These are phyloP conservation scores for Oreochromis tanganicae DNA, from an alignment of 2,113 vertebrate genomes.

Conservation along the genomic window DNA sequence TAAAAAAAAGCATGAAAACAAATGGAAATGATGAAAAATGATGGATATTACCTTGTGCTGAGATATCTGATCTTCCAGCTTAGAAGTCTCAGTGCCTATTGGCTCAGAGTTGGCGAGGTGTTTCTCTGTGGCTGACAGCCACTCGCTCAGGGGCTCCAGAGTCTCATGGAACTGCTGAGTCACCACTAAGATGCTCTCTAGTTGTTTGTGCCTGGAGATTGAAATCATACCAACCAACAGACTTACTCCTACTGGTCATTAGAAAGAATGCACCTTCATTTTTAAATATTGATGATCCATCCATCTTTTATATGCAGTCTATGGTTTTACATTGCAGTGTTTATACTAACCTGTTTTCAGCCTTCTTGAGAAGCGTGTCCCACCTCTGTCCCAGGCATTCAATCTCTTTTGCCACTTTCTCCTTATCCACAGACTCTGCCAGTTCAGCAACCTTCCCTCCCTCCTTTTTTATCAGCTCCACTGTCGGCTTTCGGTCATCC, in stretches of 20 bases:
- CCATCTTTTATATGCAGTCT: not conserved
- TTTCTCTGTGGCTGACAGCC: slow-evolving; percentile 85
- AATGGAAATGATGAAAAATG: not conserved
- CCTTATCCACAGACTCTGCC: slow-evolving; percentile 85
- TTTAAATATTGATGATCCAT: not conserved
- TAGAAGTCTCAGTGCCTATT: slow-evolving; percentile 86
- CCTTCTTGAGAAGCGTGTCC: slow-evolving; percentile 88
- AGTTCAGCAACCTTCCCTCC: slow-evolving; percentile 88
- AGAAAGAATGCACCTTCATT: not conserved
- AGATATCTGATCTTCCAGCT: slow-evolving; percentile 87
- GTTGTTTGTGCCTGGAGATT: slow-evolving; percentile 83
- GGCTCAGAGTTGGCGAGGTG: slow-evolving; percentile 86
- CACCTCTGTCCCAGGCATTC: slow-evolving; percentile 87
- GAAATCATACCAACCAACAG: not conserved
- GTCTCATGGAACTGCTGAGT: slow-evolving; percentile 94
- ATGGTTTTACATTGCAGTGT: not conserved
- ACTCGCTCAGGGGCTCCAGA: slow-evolving; percentile 87
- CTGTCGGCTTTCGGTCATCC: slow-evolving; percentile 89
- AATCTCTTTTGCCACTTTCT: slow-evolving; percentile 88
- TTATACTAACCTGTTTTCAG: slow-evolving; percentile 83
- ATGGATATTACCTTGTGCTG: slow-evolving; percentile 82
- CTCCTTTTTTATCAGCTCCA: slow-evolving; percentile 91
- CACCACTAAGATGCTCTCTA: slow-evolving; percentile 89
- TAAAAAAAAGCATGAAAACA: not conserved
- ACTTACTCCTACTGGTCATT: not conserved